Evolutionary conservation across 2,888 invertebrate genomes (phyloP).

Genomic region (Pyralis farinalis): DNA sequence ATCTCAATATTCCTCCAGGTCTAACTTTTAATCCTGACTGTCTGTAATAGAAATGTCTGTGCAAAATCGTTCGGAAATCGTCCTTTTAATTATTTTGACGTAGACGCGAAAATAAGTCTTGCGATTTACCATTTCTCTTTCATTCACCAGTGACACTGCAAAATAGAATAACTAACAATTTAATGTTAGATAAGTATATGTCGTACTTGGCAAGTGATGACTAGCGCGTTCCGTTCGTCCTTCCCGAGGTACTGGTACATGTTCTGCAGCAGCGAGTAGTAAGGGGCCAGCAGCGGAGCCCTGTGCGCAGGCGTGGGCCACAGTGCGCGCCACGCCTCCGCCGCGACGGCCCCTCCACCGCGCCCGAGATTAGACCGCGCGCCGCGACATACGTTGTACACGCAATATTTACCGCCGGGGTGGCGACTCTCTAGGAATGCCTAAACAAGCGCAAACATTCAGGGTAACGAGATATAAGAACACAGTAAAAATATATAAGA

Average conservation of each 20-base stretch:
- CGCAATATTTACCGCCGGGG: constrained; percentile 87
- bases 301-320: constrained; percentile 84
- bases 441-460: constrained; percentile 28
- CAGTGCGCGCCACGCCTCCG: constrained; percentile 79
- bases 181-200: too few relatives aligned
- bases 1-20: too few relatives aligned
- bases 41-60: too few relatives aligned
- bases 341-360: constrained; percentile 80
- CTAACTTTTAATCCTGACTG: too few relatives aligned
- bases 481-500: too few relatives aligned
- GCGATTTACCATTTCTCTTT: too few relatives aligned
- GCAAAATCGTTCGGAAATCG: too few relatives aligned
- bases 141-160: too few relatives aligned
- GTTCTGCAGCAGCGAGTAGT: constrained; percentile 92
- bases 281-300: constrained; percentile 89
- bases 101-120: too few relatives aligned
- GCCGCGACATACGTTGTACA: constrained; percentile 89
- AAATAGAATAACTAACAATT: background rate
- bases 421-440: constrained; percentile 89
- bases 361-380: constrained; percentile 76
- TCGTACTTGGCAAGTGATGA: constrained; percentile 90
- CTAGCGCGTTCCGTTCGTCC: constrained; percentile 90
- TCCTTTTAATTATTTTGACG: too few relatives aligned
- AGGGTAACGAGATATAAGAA: too few relatives aligned
- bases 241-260: constrained; percentile 93